Evolutionary conservation across 2,113 vertebrate genomes (phyloP).

Genomic region (Amia ocellicauda): DNA sequence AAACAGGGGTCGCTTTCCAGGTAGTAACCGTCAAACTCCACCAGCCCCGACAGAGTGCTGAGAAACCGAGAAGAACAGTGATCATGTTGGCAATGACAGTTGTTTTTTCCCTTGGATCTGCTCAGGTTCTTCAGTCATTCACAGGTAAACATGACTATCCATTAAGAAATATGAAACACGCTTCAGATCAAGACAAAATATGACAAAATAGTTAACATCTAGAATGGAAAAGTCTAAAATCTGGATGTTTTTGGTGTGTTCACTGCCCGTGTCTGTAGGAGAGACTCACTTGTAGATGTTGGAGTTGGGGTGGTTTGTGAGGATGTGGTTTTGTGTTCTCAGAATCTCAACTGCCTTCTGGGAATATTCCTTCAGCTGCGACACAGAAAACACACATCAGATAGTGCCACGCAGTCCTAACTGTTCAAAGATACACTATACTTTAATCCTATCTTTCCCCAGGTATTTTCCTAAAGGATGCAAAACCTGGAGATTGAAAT

Average conservation of each 20-base stretch:
- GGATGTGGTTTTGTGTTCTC: conserved; percentile 92
- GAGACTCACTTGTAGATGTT: conserved; percentile 96
- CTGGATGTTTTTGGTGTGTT: no score
- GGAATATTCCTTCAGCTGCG: conserved; percentile 92
- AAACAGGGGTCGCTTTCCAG: conserved; percentile 96
- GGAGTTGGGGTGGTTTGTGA: conserved; percentile 97
- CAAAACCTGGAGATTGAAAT: no score
- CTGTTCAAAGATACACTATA: no score
- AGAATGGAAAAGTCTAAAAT: no score
- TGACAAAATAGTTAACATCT: not conserved
- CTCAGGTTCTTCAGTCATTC: no score
- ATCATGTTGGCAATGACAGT: no score
- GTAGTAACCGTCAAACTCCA: conserved; percentile 96
- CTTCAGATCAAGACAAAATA: no score
- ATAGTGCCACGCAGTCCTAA: no score
- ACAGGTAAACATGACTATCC: not conserved
- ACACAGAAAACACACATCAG: conserved; percentile 13
- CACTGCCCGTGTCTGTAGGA: not conserved
- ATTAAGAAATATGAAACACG: no score
- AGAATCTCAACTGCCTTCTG: conserved; percentile 97
- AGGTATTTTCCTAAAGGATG: no score
- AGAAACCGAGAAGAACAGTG: conserved; percentile 16
- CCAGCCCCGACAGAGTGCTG: conserved; percentile 91
- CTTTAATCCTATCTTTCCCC: no score
- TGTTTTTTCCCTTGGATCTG: no score